These are phyloP conservation scores for Cepaea hortensis DNA, from an alignment of 2,888 invertebrate species.

Conservation along the genomic window DNA sequence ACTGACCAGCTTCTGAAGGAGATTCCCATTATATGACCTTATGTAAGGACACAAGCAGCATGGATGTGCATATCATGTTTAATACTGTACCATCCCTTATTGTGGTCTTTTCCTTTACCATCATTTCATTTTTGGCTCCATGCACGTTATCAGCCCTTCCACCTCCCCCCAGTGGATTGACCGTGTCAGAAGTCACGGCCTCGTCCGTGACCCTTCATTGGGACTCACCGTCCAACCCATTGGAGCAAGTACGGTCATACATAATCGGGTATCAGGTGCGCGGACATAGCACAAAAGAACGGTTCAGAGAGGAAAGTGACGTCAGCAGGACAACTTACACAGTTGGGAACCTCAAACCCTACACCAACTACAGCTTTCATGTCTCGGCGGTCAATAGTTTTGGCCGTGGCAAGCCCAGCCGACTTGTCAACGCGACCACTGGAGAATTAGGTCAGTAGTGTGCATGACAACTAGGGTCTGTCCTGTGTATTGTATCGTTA, in stretches of 20 bases:
- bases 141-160: constrained; percentile 85
- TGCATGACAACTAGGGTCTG: not conserved
- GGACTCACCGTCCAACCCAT: constrained; percentile 77
- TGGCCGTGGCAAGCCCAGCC: constrained; percentile 92
- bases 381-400: constrained; percentile 96
- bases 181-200: constrained; percentile 94
- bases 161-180: constrained; percentile 90
- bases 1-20: too few species aligned
- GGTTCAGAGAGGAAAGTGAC: constrained; percentile 89
- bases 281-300: not conserved
- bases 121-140: constrained; percentile 51
- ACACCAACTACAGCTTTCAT: constrained; percentile 96
- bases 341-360: constrained; percentile 87
- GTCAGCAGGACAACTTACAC: constrained; percentile 92
- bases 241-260: constrained; percentile 90
- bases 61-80: too few species aligned
- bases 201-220: constrained; percentile 94
- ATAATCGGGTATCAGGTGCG: constrained; percentile 94
- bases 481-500: too few species aligned
- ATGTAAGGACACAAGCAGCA: too few species aligned
- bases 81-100: not conserved
- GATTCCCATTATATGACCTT: too few species aligned
- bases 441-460: constrained; percentile 90
- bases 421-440: constrained; percentile 92
- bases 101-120: constrained; percentile 26